A percentile compares a stretch with the other conserved stretches of the same genome.
Conservation (phyloP, 2,888 invertebrate species). For the Drosophila atripex region DNA sequence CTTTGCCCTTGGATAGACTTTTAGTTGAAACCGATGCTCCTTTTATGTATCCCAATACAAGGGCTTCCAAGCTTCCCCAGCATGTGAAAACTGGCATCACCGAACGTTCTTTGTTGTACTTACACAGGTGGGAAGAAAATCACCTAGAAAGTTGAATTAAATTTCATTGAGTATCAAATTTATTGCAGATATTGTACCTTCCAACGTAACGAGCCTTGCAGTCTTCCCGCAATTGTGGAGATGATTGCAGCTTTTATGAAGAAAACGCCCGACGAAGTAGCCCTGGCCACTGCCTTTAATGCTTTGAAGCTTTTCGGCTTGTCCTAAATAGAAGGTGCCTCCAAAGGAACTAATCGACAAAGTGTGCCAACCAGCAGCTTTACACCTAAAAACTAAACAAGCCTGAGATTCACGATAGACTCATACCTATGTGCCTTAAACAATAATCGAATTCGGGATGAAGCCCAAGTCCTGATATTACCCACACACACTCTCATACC, state of each 20-base stretch:
- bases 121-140: slow-evolving; percentile 78
- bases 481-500: slow-evolving; percentile 32
- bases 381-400: slow-evolving; percentile 39
- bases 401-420: slow-evolving; percentile 70
- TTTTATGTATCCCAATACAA: slow-evolving; percentile 97
- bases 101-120: slow-evolving; percentile 87
- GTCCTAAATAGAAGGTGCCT: slow-evolving; percentile 82
- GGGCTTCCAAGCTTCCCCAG: slow-evolving; percentile 95
- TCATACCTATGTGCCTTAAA: slow-evolving; percentile 74
- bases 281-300: slow-evolving; percentile 95
- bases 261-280: slow-evolving; percentile 94
- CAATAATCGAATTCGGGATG: slow-evolving; percentile 70
- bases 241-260: slow-evolving; percentile 96
- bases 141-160: neutral
- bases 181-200: slow-evolving; percentile 92
- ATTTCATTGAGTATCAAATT: neutral
- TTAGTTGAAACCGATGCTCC: slow-evolving; percentile 97
- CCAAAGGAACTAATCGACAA: slow-evolving; percentile 16
- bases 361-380: slow-evolving; percentile 48
- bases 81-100: slow-evolving; percentile 94
- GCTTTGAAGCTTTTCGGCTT: slow-evolving; percentile 95
- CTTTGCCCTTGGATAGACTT: slow-evolving; percentile 92
- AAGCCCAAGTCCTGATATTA: slow-evolving; percentile 53
- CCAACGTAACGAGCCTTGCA: slow-evolving; percentile 98
- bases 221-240: slow-evolving; percentile 95